These are phyloP conservation scores for Trichosurus vulpecula DNA, from an alignment of 2,797 vertebrate species.

Conservation along the genomic window DNA sequence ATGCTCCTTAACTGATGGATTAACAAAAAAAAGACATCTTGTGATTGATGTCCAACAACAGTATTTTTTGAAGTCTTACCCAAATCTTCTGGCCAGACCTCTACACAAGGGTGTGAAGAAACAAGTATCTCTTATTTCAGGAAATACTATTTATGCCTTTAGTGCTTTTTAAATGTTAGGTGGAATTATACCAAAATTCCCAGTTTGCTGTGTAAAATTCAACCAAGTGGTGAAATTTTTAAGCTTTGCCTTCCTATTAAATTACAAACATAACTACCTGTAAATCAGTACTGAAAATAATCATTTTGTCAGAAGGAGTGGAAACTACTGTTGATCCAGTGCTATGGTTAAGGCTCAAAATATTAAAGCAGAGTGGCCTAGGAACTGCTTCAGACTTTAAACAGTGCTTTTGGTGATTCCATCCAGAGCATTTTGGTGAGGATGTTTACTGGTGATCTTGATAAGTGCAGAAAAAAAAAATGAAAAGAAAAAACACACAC, in stretches of 20 bases:
- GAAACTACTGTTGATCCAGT: neutral
- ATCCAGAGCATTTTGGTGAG: neutral
- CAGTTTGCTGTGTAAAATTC: neutral
- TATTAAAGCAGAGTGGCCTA: neutral
- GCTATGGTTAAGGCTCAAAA: neutral
- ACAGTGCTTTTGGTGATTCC: neutral
- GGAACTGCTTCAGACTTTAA: neutral
- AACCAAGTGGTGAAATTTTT: neutral
- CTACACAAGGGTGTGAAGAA: neutral
- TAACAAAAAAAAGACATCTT: neutral
- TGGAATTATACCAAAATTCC: neutral
- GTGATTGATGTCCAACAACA: neutral
- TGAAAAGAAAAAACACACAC: neutral
- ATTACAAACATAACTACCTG: constrained; percentile 4
- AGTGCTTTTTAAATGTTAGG: neutral
- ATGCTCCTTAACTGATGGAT: neutral
- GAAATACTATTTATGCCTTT: constrained; percentile 3
- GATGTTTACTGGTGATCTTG: neutral
- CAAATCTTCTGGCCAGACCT: neutral
- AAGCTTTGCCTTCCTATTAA: neutral
- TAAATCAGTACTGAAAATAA: constrained; percentile 32
- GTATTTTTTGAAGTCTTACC: neutral
- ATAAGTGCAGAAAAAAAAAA: constrained; percentile 25
- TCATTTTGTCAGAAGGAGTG: constrained; percentile 43
- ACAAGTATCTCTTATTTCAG: neutral